Conservation (phyloP, 2,797 vertebrate species). For the Cephalopachus bancanus region DNA sequence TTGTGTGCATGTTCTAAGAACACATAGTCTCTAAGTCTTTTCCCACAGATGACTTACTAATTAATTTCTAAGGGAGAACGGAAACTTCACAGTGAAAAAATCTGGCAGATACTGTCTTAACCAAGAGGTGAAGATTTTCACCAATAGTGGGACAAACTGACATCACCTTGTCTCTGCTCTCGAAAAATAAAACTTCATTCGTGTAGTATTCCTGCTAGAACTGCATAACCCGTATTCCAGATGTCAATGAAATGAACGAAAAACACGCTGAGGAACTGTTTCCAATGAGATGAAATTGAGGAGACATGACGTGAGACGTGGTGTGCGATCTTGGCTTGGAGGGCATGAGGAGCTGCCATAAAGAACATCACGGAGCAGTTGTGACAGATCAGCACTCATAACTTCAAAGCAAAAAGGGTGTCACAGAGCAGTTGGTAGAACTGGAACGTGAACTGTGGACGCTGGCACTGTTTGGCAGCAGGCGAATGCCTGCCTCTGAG, state of each 20-base stretch:
- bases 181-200: neutral
- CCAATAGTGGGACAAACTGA: neutral
- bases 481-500: too few relatives aligned
- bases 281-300: neutral
- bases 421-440: too few relatives aligned
- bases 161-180: neutral
- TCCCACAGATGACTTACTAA: neutral
- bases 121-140: neutral
- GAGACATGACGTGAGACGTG: neutral
- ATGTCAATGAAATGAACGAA: neutral
- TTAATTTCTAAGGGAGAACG: neutral
- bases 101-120: neutral
- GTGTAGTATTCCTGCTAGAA: neutral
- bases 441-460: too few relatives aligned
- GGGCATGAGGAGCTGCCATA: neutral
- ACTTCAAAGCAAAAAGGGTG: too few relatives aligned
- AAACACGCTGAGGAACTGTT: neutral
- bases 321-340: neutral
- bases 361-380: neutral
- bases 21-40: neutral
- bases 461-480: too few relatives aligned
- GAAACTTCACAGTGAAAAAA: slow-evolving; percentile 19
- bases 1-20: neutral
- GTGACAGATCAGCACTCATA: neutral
- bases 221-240: neutral